Conservation (phyloP, 2,113 vertebrate species). For the Deroptyus accipitrinus region DNA sequence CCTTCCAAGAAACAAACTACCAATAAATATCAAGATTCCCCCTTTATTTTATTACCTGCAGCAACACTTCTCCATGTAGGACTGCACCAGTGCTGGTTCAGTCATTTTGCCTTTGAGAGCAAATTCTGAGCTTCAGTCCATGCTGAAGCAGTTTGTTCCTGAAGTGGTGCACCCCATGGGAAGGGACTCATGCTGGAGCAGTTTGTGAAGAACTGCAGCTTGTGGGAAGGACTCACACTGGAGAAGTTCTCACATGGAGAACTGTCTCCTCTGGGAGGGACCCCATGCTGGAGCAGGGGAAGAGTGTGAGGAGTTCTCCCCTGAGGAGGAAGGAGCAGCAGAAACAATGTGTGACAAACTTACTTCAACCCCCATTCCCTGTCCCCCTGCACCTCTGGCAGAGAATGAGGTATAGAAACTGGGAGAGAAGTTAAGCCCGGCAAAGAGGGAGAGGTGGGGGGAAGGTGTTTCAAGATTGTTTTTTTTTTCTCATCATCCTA, state of each 20-base stretch:
- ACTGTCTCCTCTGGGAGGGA: background rate
- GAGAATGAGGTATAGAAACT: background rate
- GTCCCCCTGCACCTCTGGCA: background rate
- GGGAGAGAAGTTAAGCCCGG: background rate
- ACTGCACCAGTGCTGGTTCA: background rate
- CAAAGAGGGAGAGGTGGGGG: background rate
- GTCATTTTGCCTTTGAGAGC: background rate
- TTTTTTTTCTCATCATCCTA: background rate
- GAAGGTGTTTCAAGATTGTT: background rate
- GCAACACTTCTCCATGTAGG: background rate
- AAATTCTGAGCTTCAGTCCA: background rate
- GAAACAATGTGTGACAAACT: background rate
- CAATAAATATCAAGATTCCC: background rate
- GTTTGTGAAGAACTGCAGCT: background rate
- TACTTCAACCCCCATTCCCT: background rate
- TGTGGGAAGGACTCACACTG: background rate
- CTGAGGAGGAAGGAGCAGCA: background rate
- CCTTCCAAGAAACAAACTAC: background rate
- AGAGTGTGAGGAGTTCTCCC: background rate
- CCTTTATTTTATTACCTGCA: background rate
- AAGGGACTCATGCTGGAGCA: background rate
- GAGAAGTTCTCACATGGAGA: background rate
- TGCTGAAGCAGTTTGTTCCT: background rate
- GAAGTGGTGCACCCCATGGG: background rate
- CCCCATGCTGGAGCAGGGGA: background rate